Evolutionary conservation across 2,797 vertebrate species (phyloP).

Genomic region (Lithobates pipiens): DNA sequence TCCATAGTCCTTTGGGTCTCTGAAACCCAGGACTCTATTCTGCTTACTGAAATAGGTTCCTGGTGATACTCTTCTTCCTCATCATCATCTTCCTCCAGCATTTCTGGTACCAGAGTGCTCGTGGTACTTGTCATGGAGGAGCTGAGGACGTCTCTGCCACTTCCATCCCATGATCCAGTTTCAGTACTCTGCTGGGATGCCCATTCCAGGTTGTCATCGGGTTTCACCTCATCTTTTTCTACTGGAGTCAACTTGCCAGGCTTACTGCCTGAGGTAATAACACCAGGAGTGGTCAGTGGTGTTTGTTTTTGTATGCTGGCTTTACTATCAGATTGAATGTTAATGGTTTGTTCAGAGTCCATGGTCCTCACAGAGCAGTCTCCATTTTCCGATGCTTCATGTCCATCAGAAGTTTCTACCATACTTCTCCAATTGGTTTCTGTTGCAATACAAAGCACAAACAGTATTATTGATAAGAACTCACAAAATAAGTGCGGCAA

Average conservation of each 20-base stretch:
- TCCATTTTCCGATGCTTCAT: slow-evolving; percentile 85
- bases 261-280: slow-evolving; percentile 66
- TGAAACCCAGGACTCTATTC: slow-evolving; percentile 97
- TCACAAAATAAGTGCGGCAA: not conserved
- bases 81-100: slow-evolving; percentile 95
- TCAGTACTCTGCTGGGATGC: slow-evolving; percentile 97
- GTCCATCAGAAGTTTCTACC: slow-evolving; percentile 91
- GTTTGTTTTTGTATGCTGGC: slow-evolving; percentile 67
- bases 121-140: slow-evolving; percentile 98
- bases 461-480: not conserved
- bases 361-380: slow-evolving; percentile 74
- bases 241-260: slow-evolving; percentile 69
- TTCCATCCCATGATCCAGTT: slow-evolving; percentile 95
- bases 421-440: slow-evolving; percentile 98
- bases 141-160: slow-evolving; percentile 90
- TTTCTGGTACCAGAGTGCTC: slow-evolving; percentile 95
- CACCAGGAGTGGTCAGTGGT: slow-evolving; percentile 45
- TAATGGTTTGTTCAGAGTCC: slow-evolving; percentile 71
- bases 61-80: slow-evolving; percentile 90
- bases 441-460: slow-evolving; percentile 67
- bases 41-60: slow-evolving; percentile 91
- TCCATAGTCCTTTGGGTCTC: slow-evolving; percentile 92
- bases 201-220: slow-evolving; percentile 92
- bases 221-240: slow-evolving; percentile 86
- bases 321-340: slow-evolving; percentile 61